Evolutionary conservation across 2,797 vertebrate species (phyloP).

Genomic region (Esox masquinongy): DNA sequence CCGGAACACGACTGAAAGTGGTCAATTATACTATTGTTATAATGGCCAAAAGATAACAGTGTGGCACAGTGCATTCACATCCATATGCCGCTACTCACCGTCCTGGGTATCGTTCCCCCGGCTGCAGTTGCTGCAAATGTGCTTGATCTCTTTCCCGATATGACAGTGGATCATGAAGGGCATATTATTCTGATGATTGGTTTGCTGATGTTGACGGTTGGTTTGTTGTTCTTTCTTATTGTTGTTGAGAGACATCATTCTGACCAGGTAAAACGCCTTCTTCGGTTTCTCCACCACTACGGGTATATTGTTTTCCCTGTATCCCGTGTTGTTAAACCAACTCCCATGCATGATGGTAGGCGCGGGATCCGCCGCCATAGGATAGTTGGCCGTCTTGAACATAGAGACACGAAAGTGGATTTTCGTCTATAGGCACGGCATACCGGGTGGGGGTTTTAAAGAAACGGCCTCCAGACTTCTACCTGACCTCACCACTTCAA

Average conservation of each 20-base stretch:
- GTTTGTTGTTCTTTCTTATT: conserved; percentile 83
- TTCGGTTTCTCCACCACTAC: conserved; percentile 80
- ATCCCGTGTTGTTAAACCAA: conserved; percentile 75
- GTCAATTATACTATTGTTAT: not conserved
- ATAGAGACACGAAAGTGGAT: conserved; percentile 51
- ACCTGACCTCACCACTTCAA: conserved; percentile 44
- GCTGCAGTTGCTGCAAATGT: conserved; percentile 99
- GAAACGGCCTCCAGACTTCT: conserved; percentile 48
- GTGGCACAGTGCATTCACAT: not conserved
- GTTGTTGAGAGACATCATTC: conserved; percentile 84
- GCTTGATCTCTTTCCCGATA: conserved; percentile 98
- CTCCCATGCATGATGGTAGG: conserved; percentile 75
- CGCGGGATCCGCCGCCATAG: conserved; percentile 83
- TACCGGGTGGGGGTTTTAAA: conserved; percentile 50
- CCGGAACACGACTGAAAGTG: not conserved
- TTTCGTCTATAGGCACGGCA: conserved; percentile 45
- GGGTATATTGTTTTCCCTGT: conserved; percentile 75
- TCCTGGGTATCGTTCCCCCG: conserved; percentile 89
- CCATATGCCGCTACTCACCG: conserved; percentile 78
- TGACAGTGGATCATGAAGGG: conserved; percentile 96
- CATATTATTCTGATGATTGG: conserved; percentile 79
- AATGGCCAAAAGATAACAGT: not conserved
- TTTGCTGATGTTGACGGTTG: conserved; percentile 52
- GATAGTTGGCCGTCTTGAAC: conserved; percentile 72
- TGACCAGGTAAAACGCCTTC: conserved; percentile 89